Evolutionary conservation across 92 coral and sea anemone species (phyloP).

Genomic region (Anthopleura xanthogrammica): DNA sequence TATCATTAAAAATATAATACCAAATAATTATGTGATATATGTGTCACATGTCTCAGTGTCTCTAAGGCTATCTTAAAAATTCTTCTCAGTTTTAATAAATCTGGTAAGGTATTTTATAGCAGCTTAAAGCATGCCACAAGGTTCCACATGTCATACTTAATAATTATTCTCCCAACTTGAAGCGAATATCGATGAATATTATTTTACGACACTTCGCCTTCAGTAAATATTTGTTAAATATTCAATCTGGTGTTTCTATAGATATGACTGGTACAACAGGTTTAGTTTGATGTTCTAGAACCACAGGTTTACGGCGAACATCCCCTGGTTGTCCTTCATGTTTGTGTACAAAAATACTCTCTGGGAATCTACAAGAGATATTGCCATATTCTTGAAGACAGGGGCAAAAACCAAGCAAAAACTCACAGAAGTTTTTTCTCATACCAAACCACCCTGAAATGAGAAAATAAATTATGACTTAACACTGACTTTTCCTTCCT

Average conservation of each 20-base stretch:
- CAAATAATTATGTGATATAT: too few relatives aligned
- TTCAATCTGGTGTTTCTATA: constrained; percentile 90
- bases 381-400: constrained; percentile 98
- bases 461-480: neutral
- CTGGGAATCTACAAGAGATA: constrained; percentile 93
- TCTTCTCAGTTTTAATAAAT: too few relatives aligned
- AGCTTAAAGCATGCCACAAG: too few relatives aligned
- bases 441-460: constrained; percentile 99
- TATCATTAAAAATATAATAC: too few relatives aligned
- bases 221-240: neutral
- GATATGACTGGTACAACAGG: constrained; percentile 81
- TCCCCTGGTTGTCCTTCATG: constrained; percentile 66
- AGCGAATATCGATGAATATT: too few relatives aligned
- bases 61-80: too few relatives aligned
- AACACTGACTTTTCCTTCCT: neutral
- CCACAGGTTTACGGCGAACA: constrained; percentile 71
- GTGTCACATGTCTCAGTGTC: too few relatives aligned
- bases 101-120: too few relatives aligned
- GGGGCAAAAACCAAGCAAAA: constrained; percentile 84
- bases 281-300: constrained; percentile 65
- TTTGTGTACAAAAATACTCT: constrained; percentile 69
- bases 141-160: too few relatives aligned
- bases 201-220: too few relatives aligned
- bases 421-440: constrained; percentile 97
- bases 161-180: too few relatives aligned